phyloP scores from a whole-genome alignment of 2,888 invertebrate species.

The Synergus umbraculus region DNA sequence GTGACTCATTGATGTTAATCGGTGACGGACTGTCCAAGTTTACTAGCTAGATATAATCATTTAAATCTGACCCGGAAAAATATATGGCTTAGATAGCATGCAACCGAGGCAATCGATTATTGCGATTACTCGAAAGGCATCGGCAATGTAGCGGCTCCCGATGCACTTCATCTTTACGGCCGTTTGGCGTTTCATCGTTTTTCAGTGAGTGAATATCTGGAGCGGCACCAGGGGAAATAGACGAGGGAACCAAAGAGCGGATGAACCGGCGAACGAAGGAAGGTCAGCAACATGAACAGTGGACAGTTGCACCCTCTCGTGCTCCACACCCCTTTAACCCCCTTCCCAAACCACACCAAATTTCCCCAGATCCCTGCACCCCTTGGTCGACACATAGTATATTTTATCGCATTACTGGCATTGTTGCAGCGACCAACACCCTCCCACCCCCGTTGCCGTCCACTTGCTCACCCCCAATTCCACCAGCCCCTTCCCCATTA shows the following conservation, averaged over 20 bases:
- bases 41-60: conserved; percentile 11
- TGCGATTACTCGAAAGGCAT: conserved; percentile 45
- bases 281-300: conserved; percentile 36
- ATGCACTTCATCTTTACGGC: conserved; percentile 37
- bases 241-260: conserved; percentile 2
- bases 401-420: conserved; percentile 74
- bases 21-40: not conserved
- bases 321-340: not conserved
- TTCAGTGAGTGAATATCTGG: conserved; percentile 38
- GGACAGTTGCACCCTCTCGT: conserved; percentile 16
- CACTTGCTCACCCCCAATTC: conserved; percentile 43
- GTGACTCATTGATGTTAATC: not conserved
- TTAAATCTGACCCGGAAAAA: conserved; percentile 1
- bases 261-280: conserved; percentile 24
- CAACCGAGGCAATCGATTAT: conserved; percentile 37
- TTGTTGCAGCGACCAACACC: conserved; percentile 68
- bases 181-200: conserved; percentile 39
- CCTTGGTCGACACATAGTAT: conserved; percentile 66
- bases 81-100: conserved; percentile 23
- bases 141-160: conserved; percentile 33
- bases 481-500: conserved; percentile 52
- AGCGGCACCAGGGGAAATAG: conserved; percentile 16
- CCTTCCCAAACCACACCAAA: not conserved
- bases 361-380: conserved; percentile 13
- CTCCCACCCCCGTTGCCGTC: conserved; percentile 53